phyloP scores from a whole-genome alignment of 2,888 invertebrate species.

The Tetheella fluctuosa region DNA sequence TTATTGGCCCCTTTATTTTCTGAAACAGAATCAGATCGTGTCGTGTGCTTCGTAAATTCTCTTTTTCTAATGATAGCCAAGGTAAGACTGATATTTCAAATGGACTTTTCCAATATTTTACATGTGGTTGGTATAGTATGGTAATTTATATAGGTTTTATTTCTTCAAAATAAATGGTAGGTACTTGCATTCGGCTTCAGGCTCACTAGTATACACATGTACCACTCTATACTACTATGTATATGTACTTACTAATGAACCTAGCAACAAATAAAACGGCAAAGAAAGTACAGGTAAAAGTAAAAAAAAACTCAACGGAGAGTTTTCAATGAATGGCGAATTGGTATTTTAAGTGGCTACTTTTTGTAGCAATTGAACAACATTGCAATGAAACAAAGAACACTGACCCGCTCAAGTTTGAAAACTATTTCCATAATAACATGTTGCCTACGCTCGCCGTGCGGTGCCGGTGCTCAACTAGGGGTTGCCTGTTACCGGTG shows the following conservation, averaged over 20 bases:
- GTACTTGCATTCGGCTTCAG: too few species aligned
- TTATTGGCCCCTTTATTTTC: slow-evolving; percentile 65
- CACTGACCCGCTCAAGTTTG: slow-evolving; percentile 61
- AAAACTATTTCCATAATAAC: slow-evolving; percentile 74
- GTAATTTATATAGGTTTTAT: too few species aligned
- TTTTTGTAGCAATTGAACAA: slow-evolving; percentile 53
- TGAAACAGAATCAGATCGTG: slow-evolving; percentile 42
- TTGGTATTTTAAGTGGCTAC: slow-evolving; percentile 42
- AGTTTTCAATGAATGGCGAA: slow-evolving; percentile 35
- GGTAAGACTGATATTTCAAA: slow-evolving; percentile 26
- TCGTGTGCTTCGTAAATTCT: slow-evolving; percentile 27
- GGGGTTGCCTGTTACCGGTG: slow-evolving; percentile 30
- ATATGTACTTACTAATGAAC: background rate
- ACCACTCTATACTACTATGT: too few species aligned
- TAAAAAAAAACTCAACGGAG: slow-evolving; percentile 34
- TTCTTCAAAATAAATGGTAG: too few species aligned
- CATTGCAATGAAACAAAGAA: slow-evolving; percentile 66
- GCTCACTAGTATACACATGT: too few species aligned
- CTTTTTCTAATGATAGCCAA: slow-evolving; percentile 36
- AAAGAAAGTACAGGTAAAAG: background rate
- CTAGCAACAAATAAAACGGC: background rate
- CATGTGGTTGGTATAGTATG: too few species aligned
- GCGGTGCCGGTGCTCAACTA: slow-evolving; percentile 7
- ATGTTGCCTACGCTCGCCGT: slow-evolving; percentile 45
- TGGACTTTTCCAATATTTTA: background rate